Base-by-base conservation (phyloP, 2,888 invertebrate species). In the Lobophora halterata region DNA sequence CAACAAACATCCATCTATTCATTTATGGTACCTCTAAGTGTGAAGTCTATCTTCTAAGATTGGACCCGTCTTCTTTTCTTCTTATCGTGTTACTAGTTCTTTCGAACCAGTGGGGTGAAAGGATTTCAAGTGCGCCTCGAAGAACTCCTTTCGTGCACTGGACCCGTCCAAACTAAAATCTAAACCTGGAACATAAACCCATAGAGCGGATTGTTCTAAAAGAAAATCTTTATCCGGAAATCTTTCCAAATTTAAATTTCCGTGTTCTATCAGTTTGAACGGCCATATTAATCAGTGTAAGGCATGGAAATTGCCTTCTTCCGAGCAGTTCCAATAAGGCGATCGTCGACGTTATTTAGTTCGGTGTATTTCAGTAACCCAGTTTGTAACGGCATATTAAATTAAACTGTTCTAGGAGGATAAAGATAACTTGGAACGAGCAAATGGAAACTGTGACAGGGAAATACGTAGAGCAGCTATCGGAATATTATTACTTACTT, bases 351-450 rank as follows among this genome's bases (percentile, higher is more conserved):
- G 32, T 41, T 54, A 53, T 59, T 60, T 49, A 54, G 60, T 55
- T 53, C 44, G 41, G 51, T 52, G 46, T 64, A 61, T 56, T 62
- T 59, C 61, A 62, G 57, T 70, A 71, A 70, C 71, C 70, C 52
- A 68, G 64, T 71, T 65, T 55, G 61, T 70, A 74, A 72, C 65
- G 55, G 67, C 65, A 67, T 77, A 79, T 77, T 76, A 79, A 79
- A 79, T 79, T 76, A 76, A 72, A 77, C 64, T 63, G 65, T 72
- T 66, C 67, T 67, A 67, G 55, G 55, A 59, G 71, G 68, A 75
- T 74, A 77, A 72, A 77, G 71, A 74, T 77, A 78, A 78, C 71
- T 69, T 50, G 63, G 56, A 64, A 61, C 63, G 61, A 65, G 65
- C 58, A 70, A 78, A 75, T 74, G 64, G 69, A 65, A 70, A 60